Evolutionary conservation across 2,888 invertebrate species (phyloP), one percentile per base, ranked within the genome.

Genomic region (Phasia obesa): DNA sequence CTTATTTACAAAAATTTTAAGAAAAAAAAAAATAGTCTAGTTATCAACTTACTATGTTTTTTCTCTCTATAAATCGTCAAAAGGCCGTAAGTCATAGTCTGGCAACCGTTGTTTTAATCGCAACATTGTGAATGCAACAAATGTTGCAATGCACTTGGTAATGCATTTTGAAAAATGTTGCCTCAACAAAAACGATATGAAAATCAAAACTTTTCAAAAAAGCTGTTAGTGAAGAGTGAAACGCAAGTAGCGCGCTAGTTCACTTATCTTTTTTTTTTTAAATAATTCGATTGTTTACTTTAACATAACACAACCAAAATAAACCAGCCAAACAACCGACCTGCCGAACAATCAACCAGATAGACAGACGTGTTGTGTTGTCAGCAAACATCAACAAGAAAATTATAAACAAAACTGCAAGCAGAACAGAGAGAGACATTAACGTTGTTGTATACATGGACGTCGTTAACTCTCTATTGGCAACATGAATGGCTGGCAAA

Each of bases 401-500:
- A 35, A 11, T 11, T 2, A 1, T 31, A 31, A 70, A 49, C 3
- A 64, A 27, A 59, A 57, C 44, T 31, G 19, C 23, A 35, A 70
- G 15, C 53, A 17, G 25, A 23, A 19, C 74, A 80, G 57, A 69
- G 75, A 38, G 21, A 27, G 17, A 53, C 69, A 62, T 23, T 42
- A 13, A 64, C 59, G 76, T 38, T 11, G 23, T 11, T 49, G 44
- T 67, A 57, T 15, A 51, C 73, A 31, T 57, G 27, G 35, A 60
- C 67, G 53, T 70, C n/a, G 47, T 76, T 80, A 73, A 73, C 78
- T 78, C 78, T 79, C 73, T 69, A 79, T 64, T 55, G 55, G 81
- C 71, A 84, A 67, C 59, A 67, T 71, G 53, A 70, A 65, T 47
- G 59, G 13, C 82, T 59, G 38, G 84, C 89, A 91, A 91, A 91